Percentiles rank a stretch among this genome's conserved stretches.
Conservation (phyloP, 2,797 vertebrate species). For the Odontamblyopus lacepedii region DNA sequence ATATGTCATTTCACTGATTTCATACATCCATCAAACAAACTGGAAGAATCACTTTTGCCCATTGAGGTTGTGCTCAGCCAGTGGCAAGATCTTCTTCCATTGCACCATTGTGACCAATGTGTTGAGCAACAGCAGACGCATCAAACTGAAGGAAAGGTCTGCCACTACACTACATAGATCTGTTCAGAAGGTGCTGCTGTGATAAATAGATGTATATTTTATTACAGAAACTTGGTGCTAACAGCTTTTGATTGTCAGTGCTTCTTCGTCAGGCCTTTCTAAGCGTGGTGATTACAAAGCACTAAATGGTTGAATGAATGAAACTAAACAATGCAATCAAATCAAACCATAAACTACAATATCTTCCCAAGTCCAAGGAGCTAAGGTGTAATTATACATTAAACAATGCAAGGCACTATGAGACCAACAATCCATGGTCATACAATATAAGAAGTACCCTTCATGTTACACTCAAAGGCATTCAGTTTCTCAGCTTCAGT, state of each 20-base stretch:
- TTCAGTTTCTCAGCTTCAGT: not conserved
- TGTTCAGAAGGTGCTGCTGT: slow-evolving; percentile 4
- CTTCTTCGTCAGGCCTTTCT: slow-evolving; percentile 2
- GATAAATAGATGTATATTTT: not conserved
- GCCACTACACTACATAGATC: slow-evolving; percentile 3
- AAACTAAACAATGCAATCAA: slow-evolving; percentile 9
- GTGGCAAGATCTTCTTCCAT: slow-evolving; percentile 48
- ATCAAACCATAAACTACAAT: slow-evolving; percentile 15
- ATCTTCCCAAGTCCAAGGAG: slow-evolving; percentile 31
- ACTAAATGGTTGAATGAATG: slow-evolving; percentile 5
- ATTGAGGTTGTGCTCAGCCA: slow-evolving; percentile 53
- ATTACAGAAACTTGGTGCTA: not conserved
- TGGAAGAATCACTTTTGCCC: slow-evolving; percentile 29
- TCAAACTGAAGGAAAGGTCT: slow-evolving; percentile 8
- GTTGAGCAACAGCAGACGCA: slow-evolving; percentile 22
- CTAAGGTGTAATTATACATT: slow-evolving; percentile 20
- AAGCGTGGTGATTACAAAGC: slow-evolving; percentile 9
- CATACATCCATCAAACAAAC: slow-evolving; percentile 49
- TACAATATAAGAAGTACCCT: not conserved
- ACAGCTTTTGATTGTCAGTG: slow-evolving; percentile 13
- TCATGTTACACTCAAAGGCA: not conserved
- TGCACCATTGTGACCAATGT: slow-evolving; percentile 32
- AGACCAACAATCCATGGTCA: slow-evolving; percentile 43
- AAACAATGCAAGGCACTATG: slow-evolving; percentile 39
- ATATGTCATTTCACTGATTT: slow-evolving; percentile 64